Evolutionary conservation across 1,140 invertebrate species (phyloP).

Genomic region (Drosophila serrata): DNA sequence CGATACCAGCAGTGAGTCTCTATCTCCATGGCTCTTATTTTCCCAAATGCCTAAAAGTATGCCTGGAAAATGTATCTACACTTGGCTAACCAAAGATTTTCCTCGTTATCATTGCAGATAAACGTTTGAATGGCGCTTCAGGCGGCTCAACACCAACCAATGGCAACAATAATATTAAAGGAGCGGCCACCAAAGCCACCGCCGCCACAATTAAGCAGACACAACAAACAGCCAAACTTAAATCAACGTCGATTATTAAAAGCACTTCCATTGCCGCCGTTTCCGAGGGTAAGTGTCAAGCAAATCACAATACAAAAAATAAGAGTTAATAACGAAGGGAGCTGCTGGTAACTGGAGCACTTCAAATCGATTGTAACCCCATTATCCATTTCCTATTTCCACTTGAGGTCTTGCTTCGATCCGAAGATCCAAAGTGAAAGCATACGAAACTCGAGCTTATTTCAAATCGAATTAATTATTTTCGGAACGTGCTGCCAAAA

Average conservation of each 20-base stretch:
- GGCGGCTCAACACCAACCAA: constrained; percentile 5
- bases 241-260: constrained; percentile 44
- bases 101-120: constrained; percentile 47
- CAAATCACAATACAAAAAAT: constrained; percentile 4
- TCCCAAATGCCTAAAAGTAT: constrained; percentile 44
- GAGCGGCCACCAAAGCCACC: constrained; percentile 36
- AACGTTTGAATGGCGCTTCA: constrained; percentile 51
- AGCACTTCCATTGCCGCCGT: constrained; percentile 34
- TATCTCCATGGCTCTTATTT: constrained; percentile 6
- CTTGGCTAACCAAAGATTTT: background rate
- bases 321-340: constrained; percentile 28
- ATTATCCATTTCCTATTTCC: constrained; percentile 40
- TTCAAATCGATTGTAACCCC: constrained; percentile 46
- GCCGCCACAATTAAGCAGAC: constrained; percentile 29
- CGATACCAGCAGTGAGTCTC: constrained; percentile 20
- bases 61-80: constrained; percentile 4
- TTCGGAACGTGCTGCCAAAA: constrained; percentile 38
- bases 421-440: constrained; percentile 59
- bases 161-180: constrained; percentile 27
- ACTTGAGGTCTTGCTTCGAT: constrained; percentile 2
- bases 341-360: constrained; percentile 41
- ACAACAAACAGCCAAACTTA: constrained; percentile 37
- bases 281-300: constrained; percentile 62
- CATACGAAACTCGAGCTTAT: constrained; percentile 62
- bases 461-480: constrained; percentile 53